Conservation (phyloP, 2,113 vertebrate genomes). For the Galeopterus variegatus region DNA sequence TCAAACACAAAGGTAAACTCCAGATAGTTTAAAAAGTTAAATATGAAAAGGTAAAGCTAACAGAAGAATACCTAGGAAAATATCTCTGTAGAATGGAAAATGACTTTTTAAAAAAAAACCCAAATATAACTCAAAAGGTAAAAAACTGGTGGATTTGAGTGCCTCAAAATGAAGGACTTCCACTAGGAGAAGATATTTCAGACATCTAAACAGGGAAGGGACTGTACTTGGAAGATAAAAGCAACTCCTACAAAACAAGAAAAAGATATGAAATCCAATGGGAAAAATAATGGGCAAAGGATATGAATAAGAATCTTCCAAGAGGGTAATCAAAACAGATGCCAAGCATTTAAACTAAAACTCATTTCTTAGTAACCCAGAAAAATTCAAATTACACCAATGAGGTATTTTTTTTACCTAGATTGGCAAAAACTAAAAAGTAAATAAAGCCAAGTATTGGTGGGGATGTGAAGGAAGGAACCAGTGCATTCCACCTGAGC, state of each 20-base stretch:
- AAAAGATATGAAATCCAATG: neutral
- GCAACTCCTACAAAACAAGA: neutral
- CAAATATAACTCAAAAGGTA: neutral
- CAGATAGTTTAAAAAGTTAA: neutral
- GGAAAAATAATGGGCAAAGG: neutral
- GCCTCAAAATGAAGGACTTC: neutral
- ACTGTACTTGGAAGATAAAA: neutral
- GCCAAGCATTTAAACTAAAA: neutral
- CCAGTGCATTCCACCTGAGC: too few species aligned
- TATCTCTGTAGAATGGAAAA: neutral
- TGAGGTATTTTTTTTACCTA: neutral
- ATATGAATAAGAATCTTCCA: neutral
- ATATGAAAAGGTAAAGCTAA: conserved; percentile 4
- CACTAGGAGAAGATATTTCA: neutral
- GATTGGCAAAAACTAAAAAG: neutral
- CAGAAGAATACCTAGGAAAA: neutral
- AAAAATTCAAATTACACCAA: neutral
- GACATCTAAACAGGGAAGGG: neutral
- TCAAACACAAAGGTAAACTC: neutral
- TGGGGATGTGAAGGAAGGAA: neutral
- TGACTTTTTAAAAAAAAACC: neutral
- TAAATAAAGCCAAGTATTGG: neutral
- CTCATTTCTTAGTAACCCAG: neutral
- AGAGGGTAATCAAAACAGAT: neutral
- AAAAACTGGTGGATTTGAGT: neutral